These are phyloP conservation scores for Empidonax traillii DNA, from an alignment of 2,113 vertebrate species.

Conservation along the genomic window DNA sequence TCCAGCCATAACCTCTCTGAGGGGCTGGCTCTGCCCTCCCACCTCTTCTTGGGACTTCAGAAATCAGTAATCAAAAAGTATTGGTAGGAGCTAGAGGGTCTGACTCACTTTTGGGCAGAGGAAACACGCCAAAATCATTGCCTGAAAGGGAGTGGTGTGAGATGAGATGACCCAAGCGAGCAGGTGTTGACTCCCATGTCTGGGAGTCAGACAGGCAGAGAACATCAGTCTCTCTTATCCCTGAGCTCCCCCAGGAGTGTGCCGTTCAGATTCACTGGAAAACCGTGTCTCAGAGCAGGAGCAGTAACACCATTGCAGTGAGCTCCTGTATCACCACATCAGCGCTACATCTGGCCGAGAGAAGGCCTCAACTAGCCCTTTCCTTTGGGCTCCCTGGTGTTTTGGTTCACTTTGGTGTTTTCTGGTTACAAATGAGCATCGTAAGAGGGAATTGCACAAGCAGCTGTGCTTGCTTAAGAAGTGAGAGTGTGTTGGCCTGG, in stretches of 20 bases:
- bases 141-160: neutral
- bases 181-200: neutral
- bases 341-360: neutral
- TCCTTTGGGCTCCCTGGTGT: neutral
- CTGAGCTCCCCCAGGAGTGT: neutral
- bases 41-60: neutral
- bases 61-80: neutral
- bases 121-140: neutral
- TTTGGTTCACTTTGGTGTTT: neutral
- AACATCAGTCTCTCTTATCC: neutral
- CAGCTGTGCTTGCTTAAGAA: constrained; percentile 1
- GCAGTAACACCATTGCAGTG: neutral
- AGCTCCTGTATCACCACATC: neutral
- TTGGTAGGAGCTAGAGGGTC: neutral
- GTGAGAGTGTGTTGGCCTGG: constrained; percentile 14
- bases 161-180: neutral
- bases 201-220: neutral
- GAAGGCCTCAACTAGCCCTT: neutral
- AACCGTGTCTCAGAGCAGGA: rapidly evolving
- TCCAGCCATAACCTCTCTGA: neutral
- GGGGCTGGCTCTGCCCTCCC: neutral
- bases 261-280: neutral
- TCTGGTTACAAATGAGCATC: neutral
- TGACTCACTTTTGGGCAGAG: neutral
- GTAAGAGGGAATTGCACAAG: neutral